Evolutionary conservation across 2,797 vertebrate genomes (phyloP).

Genomic region (Okamejei kenojei): DNA sequence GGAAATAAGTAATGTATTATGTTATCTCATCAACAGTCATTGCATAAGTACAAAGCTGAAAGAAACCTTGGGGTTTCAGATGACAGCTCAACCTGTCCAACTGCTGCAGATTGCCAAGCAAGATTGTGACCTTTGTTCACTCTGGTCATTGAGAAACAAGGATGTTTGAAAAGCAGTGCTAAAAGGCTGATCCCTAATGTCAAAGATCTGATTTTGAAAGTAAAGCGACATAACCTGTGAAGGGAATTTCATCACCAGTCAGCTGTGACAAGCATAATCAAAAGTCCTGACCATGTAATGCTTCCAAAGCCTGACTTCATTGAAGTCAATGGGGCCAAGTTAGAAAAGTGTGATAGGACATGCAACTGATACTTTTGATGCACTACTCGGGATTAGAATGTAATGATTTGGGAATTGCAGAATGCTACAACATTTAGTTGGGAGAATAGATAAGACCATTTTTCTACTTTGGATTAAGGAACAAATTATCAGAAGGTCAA

Average conservation of each 20-base stretch:
- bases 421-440: not conserved
- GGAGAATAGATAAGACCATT: not conserved
- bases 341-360: too few species aligned
- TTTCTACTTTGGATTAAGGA: not conserved
- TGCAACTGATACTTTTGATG: too few species aligned
- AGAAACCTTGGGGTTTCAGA: not conserved
- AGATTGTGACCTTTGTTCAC: not conserved
- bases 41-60: not conserved
- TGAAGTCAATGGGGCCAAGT: too few species aligned
- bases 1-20: not conserved
- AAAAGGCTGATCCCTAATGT: not conserved
- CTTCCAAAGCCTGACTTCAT: too few species aligned
- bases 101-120: not conserved
- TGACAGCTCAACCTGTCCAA: not conserved
- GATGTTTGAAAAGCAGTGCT: not conserved
- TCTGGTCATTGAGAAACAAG: not conserved
- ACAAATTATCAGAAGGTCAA: not conserved
- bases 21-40: not conserved
- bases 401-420: not conserved
- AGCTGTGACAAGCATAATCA: too few species aligned
- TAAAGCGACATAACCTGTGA: not conserved
- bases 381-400: not conserved
- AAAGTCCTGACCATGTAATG: too few species aligned
- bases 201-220: not conserved
- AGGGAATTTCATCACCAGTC: too few species aligned